Conservation (phyloP, 2,888 invertebrate genomes). For the Magallana nippona region DNA sequence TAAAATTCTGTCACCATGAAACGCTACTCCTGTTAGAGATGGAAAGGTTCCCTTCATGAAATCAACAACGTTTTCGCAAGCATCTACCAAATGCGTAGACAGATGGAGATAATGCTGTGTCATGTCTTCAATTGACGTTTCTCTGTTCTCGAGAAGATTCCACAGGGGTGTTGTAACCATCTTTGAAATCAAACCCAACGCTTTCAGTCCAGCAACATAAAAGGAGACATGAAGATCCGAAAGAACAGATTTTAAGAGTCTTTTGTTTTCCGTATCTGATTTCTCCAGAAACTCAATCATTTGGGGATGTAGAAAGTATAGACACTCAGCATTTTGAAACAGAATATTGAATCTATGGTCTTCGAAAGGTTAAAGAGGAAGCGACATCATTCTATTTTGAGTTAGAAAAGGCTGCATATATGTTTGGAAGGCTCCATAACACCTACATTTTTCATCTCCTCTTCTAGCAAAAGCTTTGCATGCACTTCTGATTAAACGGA, state of each 20-base stretch:
- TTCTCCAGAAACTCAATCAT: slow-evolving; percentile 34
- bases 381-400: neutral
- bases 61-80: slow-evolving; percentile 35
- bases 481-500: slow-evolving; percentile 47
- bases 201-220: slow-evolving; percentile 37
- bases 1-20: neutral
- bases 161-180: neutral
- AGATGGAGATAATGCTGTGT: slow-evolving; percentile 46
- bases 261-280: slow-evolving; percentile 19
- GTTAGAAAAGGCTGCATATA: neutral
- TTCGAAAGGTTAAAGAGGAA: slow-evolving; percentile 42
- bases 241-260: slow-evolving; percentile 40
- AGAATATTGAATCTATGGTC: slow-evolving; percentile 50
- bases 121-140: slow-evolving; percentile 42
- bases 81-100: slow-evolving; percentile 49
- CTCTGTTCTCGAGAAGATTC: slow-evolving; percentile 36
- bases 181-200: slow-evolving; percentile 8
- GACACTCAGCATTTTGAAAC: slow-evolving; percentile 46
- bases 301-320: slow-evolving; percentile 44
- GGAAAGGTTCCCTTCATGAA: slow-evolving; percentile 39
- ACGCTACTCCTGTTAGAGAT: neutral
- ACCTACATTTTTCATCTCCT: neutral
- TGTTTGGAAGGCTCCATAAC: neutral
- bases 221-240: slow-evolving; percentile 36
- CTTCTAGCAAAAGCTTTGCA: slow-evolving; percentile 6